Percentiles rank a stretch among this genome's conserved stretches.
These are phyloP conservation scores for Drosophila paramelanica DNA, from an alignment of 2,888 invertebrate species.

Conservation along the genomic window DNA sequence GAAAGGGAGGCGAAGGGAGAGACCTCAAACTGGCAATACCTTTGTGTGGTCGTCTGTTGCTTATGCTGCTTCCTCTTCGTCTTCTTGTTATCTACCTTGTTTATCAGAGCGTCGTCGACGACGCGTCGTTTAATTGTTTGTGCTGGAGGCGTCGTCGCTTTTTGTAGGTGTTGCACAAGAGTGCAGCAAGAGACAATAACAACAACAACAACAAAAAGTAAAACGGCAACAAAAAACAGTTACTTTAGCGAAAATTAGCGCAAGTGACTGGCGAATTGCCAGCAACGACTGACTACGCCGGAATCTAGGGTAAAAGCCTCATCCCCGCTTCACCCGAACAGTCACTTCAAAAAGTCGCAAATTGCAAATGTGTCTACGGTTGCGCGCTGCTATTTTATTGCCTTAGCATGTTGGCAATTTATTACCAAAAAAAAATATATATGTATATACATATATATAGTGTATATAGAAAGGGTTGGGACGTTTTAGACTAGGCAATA, in stretches of 20 bases:
- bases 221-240: constrained; percentile 53
- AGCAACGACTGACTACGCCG: constrained; percentile 43
- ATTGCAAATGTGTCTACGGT: constrained; percentile 71
- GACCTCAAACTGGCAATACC: constrained; percentile 12
- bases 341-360: constrained; percentile 40
- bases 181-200: constrained; percentile 22
- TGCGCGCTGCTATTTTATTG: constrained; percentile 73
- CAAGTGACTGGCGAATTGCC: constrained; percentile 68
- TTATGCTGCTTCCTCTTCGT: constrained; percentile 11
- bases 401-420: constrained; percentile 75
- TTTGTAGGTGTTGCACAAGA: constrained; percentile 60
- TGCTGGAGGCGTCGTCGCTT: constrained; percentile 56
- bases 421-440: constrained; percentile 51
- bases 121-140: constrained; percentile 72
- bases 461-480: constrained; percentile 14
- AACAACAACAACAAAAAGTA: constrained; percentile 1
- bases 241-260: constrained; percentile 68
- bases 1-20: not conserved
- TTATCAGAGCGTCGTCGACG: constrained; percentile 61
- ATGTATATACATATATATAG: constrained; percentile 5
- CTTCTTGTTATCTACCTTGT: constrained; percentile 62
- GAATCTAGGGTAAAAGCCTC: constrained; percentile 70
- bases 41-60: constrained; percentile 49
- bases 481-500: constrained; percentile 32
- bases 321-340: not conserved